Evolutionary conservation across 35 echinoderm and acorn worm genomes (phyloP).

Genomic region (Patiria miniata): DNA sequence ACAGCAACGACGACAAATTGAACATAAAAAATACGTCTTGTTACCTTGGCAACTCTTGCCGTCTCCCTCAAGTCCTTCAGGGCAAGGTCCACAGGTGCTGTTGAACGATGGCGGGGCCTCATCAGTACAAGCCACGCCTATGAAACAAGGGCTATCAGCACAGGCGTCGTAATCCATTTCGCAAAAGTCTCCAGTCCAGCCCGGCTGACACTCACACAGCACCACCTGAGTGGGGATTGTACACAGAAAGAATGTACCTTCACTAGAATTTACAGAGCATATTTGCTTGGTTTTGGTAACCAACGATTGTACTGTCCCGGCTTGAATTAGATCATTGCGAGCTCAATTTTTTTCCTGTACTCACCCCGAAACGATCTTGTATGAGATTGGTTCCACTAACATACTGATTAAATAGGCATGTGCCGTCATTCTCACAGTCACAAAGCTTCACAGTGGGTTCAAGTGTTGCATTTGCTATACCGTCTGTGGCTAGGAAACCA

Average conservation of each 20-base stretch:
- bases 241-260: no score
- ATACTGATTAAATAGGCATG: neutral
- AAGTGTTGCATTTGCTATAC: neutral
- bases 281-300: no score
- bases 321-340: no score
- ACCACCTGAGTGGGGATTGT: conserved; percentile 18
- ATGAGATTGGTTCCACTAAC: no score
- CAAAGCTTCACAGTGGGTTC: neutral
- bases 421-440: conserved; percentile 9
- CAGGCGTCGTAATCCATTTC: conserved; percentile 32
- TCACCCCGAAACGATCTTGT: no score
- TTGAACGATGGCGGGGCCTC: neutral
- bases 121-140: conserved; percentile 32
- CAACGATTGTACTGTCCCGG: no score
- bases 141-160: conserved; percentile 23
- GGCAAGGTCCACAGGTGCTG: conserved; percentile 25
- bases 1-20: no score
- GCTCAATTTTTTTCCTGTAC: no score
- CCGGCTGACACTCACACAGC: conserved; percentile 18
- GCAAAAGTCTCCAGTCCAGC: conserved; percentile 28
- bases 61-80: conserved; percentile 34
- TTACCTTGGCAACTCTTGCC: conserved; percentile 47
- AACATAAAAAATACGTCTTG: no score
- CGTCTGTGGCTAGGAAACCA: conserved; percentile 8
- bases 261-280: no score